phyloP scores from a whole-genome alignment of 2,888 invertebrate genomes.

The Malthinus seriepunctatus region DNA sequence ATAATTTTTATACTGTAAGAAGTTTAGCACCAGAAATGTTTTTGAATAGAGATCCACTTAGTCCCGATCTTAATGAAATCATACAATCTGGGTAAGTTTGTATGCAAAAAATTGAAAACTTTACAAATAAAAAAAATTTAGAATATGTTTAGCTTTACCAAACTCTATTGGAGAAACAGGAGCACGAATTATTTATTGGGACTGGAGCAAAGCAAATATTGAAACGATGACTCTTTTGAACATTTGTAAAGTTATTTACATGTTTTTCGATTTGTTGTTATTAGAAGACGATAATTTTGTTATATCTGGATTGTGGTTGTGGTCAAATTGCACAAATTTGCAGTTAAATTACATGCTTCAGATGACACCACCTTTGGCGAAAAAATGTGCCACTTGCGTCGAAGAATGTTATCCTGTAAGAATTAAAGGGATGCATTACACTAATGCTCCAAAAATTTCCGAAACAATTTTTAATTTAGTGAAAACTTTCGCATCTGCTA shows the following conservation, averaged over 20 bases:
- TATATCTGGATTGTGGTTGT: not conserved
- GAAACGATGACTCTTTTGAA: too few species aligned
- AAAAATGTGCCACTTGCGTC: not conserved
- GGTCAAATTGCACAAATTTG: not conserved
- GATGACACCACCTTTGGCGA: not conserved
- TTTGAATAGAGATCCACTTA: constrained; percentile 55
- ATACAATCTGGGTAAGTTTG: not conserved
- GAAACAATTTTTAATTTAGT: not conserved
- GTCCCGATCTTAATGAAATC: constrained; percentile 35
- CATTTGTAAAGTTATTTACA: not conserved
- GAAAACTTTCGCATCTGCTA: not conserved
- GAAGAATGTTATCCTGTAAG: not conserved
- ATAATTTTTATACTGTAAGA: constrained; percentile 62
- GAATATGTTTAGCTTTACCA: too few species aligned
- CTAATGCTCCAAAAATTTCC: not conserved
- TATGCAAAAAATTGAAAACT: too few species aligned
- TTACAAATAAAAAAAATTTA: too few species aligned
- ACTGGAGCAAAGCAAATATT: too few species aligned
- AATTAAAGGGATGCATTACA: not conserved
- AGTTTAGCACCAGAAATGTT: constrained; percentile 63
- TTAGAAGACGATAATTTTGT: not conserved
- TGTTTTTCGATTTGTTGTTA: not conserved
- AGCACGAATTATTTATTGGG: not conserved
- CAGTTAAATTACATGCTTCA: not conserved
- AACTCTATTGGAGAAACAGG: too few species aligned